Evolutionary conservation across 2,113 vertebrate species (phyloP).

Genomic region (Tachysurus vachellii): DNA sequence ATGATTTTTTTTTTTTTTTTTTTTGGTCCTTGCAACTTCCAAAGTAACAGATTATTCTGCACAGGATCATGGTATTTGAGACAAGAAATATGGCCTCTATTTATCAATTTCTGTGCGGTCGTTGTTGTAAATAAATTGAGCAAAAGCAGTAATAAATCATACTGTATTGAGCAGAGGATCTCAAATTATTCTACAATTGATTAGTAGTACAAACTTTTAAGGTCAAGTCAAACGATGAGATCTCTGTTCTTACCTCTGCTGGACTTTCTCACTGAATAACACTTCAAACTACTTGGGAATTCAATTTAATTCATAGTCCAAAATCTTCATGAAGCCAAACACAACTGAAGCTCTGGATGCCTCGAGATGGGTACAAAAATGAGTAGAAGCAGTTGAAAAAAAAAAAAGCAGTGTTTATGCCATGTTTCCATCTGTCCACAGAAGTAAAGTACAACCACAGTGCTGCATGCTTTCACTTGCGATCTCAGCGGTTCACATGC

Average conservation of each 20-base stretch:
- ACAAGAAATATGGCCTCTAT: slow-evolving; percentile 28
- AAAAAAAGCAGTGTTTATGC: slow-evolving; percentile 8
- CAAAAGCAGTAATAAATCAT: slow-evolving; percentile 35
- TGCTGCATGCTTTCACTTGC: slow-evolving; percentile 28
- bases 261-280: background rate
- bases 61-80: background rate
- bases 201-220: background rate
- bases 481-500: background rate
- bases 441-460: background rate
- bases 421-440: background rate
- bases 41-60: slow-evolving; percentile 19
- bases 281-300: background rate
- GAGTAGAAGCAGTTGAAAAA: too few relatives aligned
- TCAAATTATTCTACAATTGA: slow-evolving; percentile 29
- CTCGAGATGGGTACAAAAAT: too few relatives aligned
- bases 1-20: background rate
- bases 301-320: too few relatives aligned
- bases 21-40: background rate
- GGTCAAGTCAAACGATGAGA: background rate
- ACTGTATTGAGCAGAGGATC: background rate
- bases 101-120: slow-evolving; percentile 24
- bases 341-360: too few relatives aligned
- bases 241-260: background rate
- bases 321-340: too few relatives aligned
- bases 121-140: slow-evolving; percentile 16